These are phyloP conservation scores for Takifugu bimaculatus DNA, from an alignment of 2,113 vertebrate genomes.

Conservation along the genomic window DNA sequence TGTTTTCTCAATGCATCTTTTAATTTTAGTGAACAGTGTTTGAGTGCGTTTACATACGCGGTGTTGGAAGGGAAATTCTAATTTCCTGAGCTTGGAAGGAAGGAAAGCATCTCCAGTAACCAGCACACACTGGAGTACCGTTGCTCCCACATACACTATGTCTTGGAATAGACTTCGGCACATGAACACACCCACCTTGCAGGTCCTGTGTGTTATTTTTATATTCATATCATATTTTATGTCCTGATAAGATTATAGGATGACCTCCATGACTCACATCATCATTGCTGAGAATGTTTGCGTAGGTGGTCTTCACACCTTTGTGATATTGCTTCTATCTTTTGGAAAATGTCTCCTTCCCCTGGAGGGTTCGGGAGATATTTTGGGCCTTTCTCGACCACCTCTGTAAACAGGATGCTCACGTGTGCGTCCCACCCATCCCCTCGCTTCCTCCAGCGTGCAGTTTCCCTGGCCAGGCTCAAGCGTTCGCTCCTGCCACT, in stretches of 20 bases:
- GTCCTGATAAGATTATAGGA: conserved; percentile 33
- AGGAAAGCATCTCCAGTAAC: conserved; percentile 61
- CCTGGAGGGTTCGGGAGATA: conserved; percentile 17
- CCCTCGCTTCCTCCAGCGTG: conserved; percentile 34
- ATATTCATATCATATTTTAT: conserved; percentile 21
- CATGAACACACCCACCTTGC: conserved; percentile 41
- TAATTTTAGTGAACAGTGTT: conserved; percentile 3
- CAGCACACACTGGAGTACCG: conserved; percentile 39
- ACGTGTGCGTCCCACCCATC: conserved; percentile 47
- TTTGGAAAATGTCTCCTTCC: conserved; percentile 15
- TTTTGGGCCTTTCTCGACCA: conserved; percentile 10
- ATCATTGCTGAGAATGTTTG: conserved; percentile 33
- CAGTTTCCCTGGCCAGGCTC: conserved; percentile 40
- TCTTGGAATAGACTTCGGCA: conserved; percentile 55
- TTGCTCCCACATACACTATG: conserved; percentile 35
- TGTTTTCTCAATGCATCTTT: no score
- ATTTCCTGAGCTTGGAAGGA: conserved; percentile 57
- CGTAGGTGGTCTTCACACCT: conserved; percentile 32
- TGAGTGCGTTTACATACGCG: conserved; percentile 4
- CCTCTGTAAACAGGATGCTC: conserved; percentile 64
- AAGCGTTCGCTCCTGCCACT: conserved; percentile 20
- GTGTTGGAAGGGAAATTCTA: conserved; percentile 38
- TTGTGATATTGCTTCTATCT: conserved; percentile 28
- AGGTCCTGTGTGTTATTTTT: conserved; percentile 41
- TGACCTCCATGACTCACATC: conserved; percentile 49